A percentile compares a stretch with the other conserved stretches of the same genome.
These are phyloP conservation scores for Verasper variegatus DNA, from an alignment of 2,113 vertebrate species.

Conservation along the genomic window DNA sequence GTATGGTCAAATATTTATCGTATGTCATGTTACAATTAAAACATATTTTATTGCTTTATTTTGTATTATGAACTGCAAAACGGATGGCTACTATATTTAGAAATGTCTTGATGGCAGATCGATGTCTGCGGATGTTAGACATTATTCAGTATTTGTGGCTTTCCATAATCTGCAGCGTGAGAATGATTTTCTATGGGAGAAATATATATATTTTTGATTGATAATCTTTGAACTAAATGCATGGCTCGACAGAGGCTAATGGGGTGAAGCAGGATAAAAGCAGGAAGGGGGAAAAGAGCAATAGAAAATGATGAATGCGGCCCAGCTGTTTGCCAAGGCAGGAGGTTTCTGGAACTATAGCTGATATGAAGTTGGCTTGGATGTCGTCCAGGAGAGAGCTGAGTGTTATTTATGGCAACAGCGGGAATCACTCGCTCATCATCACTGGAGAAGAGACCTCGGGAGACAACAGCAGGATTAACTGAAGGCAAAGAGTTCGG, in stretches of 20 bases:
- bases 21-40: no score
- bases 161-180: conserved; percentile 19
- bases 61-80: background rate
- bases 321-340: conserved; percentile 65
- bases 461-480: conserved; percentile 32
- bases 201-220: conserved; percentile 39
- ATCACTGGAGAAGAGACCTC: conserved; percentile 39
- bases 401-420: conserved; percentile 70
- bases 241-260: conserved; percentile 52
- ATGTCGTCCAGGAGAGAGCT: conserved; percentile 60
- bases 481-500: conserved; percentile 23
- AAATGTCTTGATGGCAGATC: background rate
- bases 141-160: conserved; percentile 10
- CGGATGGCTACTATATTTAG: background rate
- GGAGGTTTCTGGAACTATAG: conserved; percentile 62
- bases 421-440: conserved; percentile 54
- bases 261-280: conserved; percentile 47
- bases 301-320: conserved; percentile 67
- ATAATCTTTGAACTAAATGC: conserved; percentile 57
- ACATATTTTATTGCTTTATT: background rate
- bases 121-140: conserved; percentile 17
- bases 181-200: conserved; percentile 23
- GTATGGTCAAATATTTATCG: no score
- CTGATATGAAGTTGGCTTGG: conserved; percentile 64
- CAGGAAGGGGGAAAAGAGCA: conserved; percentile 34